Conservation (phyloP, 1,140 invertebrate species). For the Bicyclus anynana region DNA sequence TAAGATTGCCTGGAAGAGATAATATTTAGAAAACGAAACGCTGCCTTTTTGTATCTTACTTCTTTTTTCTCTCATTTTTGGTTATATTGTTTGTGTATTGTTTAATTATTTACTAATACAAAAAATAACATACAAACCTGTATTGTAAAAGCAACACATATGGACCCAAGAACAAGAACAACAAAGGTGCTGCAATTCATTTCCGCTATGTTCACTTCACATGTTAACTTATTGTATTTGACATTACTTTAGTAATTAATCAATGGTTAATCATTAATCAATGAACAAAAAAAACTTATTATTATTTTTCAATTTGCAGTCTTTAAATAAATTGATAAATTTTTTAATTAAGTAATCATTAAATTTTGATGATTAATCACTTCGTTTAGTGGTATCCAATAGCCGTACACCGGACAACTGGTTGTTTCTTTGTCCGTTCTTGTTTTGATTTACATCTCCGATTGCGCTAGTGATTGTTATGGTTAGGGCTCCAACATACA, state of each 20-base stretch:
- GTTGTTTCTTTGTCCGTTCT: constrained; percentile 32
- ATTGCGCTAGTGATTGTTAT: constrained; percentile 40
- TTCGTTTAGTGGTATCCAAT: constrained; percentile 22
- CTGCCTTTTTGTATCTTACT: too few relatives aligned
- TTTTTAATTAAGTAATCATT: background rate
- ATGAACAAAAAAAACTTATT: background rate
- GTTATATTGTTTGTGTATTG: too few relatives aligned
- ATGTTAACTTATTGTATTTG: constrained; percentile 18
- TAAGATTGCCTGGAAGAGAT: too few relatives aligned
- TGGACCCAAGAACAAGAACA: constrained; percentile 35
- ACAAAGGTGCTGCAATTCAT: constrained; percentile 51
- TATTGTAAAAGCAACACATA: constrained; percentile 44
- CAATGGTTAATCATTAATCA: too few relatives aligned
- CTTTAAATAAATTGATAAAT: too few relatives aligned
- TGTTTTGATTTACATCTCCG: constrained; percentile 43
- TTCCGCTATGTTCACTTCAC: constrained; percentile 25
- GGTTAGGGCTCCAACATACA: constrained; percentile 28
- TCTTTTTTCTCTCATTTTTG: too few relatives aligned
- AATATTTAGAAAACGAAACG: too few relatives aligned
- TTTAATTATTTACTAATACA: too few relatives aligned
- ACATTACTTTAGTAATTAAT: constrained; percentile 5
- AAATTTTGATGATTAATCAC: background rate
- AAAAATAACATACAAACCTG: constrained; percentile 46
- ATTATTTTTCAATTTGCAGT: background rate
- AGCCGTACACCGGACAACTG: constrained; percentile 29